These are phyloP conservation scores for Acanthococcus lagerstroemiae DNA, from an alignment of 2,888 invertebrate genomes.

Conservation along the genomic window DNA sequence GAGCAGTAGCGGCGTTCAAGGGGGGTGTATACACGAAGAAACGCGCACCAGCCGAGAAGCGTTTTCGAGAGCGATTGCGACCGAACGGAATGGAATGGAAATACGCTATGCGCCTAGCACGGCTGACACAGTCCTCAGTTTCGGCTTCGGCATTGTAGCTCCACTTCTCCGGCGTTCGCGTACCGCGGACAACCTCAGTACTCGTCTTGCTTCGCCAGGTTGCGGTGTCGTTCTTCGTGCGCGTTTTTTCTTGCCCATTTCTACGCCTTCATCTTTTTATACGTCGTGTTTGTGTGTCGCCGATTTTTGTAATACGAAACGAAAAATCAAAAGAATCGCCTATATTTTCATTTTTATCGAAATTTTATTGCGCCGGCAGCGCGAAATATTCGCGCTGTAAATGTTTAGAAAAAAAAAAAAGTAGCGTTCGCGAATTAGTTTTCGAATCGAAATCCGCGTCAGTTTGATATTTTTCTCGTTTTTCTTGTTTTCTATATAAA, in stretches of 20 bases:
- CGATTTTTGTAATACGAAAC: not conserved
- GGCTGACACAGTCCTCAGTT: conserved; percentile 26
- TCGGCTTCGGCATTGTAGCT: conserved; percentile 20
- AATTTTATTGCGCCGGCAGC: not conserved
- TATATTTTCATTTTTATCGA: not conserved
- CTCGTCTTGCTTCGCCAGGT: not conserved
- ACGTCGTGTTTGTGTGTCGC: not conserved
- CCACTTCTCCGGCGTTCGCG: conserved; percentile 13
- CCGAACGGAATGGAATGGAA: conserved; percentile 20
- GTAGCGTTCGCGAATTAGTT: no score
- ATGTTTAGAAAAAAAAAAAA: no score
- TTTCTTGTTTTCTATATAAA: no score
- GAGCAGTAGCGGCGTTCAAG: not conserved
- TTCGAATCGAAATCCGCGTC: no score
- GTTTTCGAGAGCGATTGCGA: conserved; percentile 13
- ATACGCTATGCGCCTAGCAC: conserved; percentile 22
- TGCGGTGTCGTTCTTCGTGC: conserved; percentile 13
- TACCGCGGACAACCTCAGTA: conserved; percentile 15
- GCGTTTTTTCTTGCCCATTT: not conserved
- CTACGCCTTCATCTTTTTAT: not conserved
- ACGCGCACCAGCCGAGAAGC: not conserved
- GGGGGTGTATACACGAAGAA: not conserved
- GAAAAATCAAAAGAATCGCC: not conserved
- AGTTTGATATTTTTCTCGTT: no score
- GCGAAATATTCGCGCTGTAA: no score